Conservation (phyloP, 2,797 vertebrate genomes). For the Phoxinus dragarum region DNA sequence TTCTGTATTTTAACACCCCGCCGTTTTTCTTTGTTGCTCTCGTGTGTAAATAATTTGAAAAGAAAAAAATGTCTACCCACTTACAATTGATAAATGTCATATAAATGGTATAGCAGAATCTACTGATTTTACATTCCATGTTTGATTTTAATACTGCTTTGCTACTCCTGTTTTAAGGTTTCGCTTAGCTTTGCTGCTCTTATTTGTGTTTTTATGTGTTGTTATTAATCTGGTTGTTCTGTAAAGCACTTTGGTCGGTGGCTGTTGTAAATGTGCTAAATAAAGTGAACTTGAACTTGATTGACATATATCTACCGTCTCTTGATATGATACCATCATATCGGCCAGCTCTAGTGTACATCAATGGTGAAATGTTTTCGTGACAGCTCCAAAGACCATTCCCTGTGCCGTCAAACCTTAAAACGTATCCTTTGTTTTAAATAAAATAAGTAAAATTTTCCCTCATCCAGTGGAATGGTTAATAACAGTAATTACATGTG, state of each 20-base stretch:
- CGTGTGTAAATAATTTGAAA: background rate
- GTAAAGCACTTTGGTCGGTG: too few species aligned
- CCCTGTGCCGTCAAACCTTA: background rate
- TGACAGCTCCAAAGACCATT: background rate
- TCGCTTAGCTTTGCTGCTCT: too few species aligned
- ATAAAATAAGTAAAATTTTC: background rate
- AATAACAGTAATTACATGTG: constrained; percentile 12
- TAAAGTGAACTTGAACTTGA: too few species aligned
- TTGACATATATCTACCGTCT: background rate
- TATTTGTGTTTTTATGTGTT: too few species aligned
- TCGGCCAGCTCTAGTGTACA: background rate
- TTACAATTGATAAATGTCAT: background rate
- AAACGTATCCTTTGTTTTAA: background rate
- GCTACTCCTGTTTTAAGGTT: too few species aligned
- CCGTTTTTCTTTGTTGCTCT: background rate
- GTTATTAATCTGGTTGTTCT: too few species aligned
- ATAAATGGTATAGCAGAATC: background rate
- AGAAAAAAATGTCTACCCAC: background rate
- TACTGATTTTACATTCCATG: background rate
- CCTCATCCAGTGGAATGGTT: constrained; percentile 14
- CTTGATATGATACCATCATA: background rate
- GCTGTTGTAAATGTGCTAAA: too few species aligned
- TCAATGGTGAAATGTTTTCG: background rate
- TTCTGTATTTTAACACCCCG: background rate
- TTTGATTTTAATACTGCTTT: too few species aligned